Base-by-base conservation (phyloP, 2,888 invertebrate species). In the Achlya flavicornis region DNA sequence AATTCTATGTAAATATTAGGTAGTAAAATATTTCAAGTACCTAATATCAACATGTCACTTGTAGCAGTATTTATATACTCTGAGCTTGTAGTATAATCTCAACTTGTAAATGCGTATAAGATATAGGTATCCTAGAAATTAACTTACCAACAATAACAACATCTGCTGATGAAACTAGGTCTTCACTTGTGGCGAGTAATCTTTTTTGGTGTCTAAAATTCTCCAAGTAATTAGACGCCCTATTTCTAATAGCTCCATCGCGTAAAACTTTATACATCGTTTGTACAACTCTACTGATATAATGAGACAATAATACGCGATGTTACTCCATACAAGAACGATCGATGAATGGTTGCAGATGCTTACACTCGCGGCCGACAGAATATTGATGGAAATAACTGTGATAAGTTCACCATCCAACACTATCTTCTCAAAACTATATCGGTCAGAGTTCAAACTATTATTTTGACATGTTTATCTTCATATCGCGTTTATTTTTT, bases 71-170 rank as follows among this genome's bases (percentile, higher is more conserved):
- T n/a, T n/a, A n/a, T n/a, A n/a, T n/a, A n/a, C n/a, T n/a, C n/a
- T n/a, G n/a, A n/a, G n/a, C 1, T 26, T 2, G 26, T 26, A 26
- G 2, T 26, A 26, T 38, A 38, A 38, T 10, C 38, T 38, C 38
- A 38, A 38, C 26, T 26, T 10, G 10, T 38, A 38, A 38, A 38
- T 38, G 35, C 7, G 1, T 8, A 38, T 38, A 10, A 38, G 3
- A 38, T 38, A 3, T 38, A 38, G 10, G 10, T 41, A 41, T 12
- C 12, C 4, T 2, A 46, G 6, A 46, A 46, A 46, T 0, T 57
- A 64, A 90, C 91, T 92, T 86, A 96, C 96, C 96, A 73, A 97
- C 95, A 73, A 97, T 94, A 64, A 97, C 97, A 71, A 97, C 97
- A 90, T 97, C 97, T 19, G 97, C 97, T 57, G 95, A 94, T 48